Evolutionary conservation across 2,113 vertebrate species (phyloP), one percentile per base, ranked within the genome.

Genomic region (Verasper variegatus): DNA sequence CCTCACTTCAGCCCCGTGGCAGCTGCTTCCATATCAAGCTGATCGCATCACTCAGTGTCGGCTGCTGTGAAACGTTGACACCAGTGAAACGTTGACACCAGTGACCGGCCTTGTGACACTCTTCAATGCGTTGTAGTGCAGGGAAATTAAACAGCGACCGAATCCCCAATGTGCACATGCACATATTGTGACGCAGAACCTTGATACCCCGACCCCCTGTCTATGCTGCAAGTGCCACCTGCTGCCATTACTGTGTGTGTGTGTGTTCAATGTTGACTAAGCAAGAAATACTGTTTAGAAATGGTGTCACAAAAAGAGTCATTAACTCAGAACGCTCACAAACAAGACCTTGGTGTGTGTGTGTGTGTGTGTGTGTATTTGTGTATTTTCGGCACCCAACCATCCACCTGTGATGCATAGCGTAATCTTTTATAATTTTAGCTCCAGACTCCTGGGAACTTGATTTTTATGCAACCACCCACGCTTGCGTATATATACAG

Each of bases 361-460:
- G 51, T n/a, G 18, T 52, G 51, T 52, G 18, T 52, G 51, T n/a
- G 51, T n/a, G 51, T n/a, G 51, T 52, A 1, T 52, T 9, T 63
- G 26, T 40, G 24, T 24, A 3, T 5, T 5, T 5, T 27, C 27
- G 27, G 49, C 60, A 69, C 13, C 47, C 27, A 40, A 65, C 11
- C 57, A 76, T 69, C 83, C 86, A 85, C 81, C 80, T 80, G 68
- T 82, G 83, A 80, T 82, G 69, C 52, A 81, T 85, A 81, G 76
- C 82, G 63, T 85, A 65, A 72, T 83, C 83, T 76, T 18, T 82
- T 77, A 82, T 76, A 60, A 85, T 91, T 91, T 82, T 82, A 82
- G 78, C 78, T 80, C 59, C 87, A 83, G 56, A 83, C 81, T 87
- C 81, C 80, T n/a, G 64, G 81, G 84, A 88, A 82, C 77, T 79